Evolutionary conservation across 2,113 vertebrate genomes (phyloP).

Genomic region (Oplegnathus fasciatus): DNA sequence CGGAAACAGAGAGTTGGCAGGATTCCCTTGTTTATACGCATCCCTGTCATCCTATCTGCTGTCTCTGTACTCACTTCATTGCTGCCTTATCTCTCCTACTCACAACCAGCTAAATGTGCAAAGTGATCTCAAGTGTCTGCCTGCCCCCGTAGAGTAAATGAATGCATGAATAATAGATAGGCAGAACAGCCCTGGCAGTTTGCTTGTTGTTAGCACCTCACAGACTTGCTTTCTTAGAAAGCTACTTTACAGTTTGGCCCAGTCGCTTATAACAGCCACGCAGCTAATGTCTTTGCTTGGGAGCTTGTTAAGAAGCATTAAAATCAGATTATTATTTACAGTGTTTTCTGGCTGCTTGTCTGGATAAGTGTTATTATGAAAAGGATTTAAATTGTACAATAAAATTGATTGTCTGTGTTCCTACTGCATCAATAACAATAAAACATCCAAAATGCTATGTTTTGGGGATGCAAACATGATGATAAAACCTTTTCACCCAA

Average conservation of each 20-base stretch:
- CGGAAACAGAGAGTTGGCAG: constrained; percentile 4
- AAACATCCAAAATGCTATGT: background rate
- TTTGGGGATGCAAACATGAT: background rate
- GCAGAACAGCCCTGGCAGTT: constrained; percentile 44
- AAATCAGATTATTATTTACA: background rate
- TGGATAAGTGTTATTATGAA: constrained; percentile 10
- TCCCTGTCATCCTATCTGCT: constrained; percentile 3
- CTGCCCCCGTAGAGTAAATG: constrained; percentile 49
- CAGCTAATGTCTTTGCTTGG: background rate
- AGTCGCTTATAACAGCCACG: background rate
- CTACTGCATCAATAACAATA: background rate
- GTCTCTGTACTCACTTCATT: background rate
- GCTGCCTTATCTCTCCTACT: constrained; percentile 50
- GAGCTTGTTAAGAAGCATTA: constrained; percentile 2
- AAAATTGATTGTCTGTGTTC: background rate
- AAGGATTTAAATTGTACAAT: background rate
- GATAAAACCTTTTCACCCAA: background rate
- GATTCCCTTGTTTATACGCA: constrained; percentile 7
- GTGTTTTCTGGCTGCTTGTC: constrained; percentile 7
- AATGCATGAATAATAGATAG: constrained; percentile 72
- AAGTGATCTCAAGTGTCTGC: constrained; percentile 65
- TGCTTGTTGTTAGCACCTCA: constrained; percentile 62
- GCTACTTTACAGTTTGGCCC: constrained; percentile 20
- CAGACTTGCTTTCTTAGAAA: constrained; percentile 54
- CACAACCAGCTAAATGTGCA: constrained; percentile 61